Base-by-base conservation (phyloP, 2,113 vertebrate genomes). In the Vombatus ursinus region DNA sequence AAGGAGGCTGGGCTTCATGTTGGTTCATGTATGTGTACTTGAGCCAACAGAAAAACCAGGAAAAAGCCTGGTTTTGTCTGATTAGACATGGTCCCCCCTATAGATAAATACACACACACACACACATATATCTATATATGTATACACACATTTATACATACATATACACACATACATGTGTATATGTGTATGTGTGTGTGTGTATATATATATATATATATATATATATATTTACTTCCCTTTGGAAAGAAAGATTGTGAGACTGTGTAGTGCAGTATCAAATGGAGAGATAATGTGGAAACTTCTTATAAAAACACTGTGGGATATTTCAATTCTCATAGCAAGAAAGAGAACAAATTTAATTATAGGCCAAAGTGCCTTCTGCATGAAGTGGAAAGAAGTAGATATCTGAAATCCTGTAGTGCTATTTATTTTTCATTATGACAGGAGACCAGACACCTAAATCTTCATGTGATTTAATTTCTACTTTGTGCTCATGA, bases 401-500 rank as follows among this genome's bases (percentile, higher is more conserved):
- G 53, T 91, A 3, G 0, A 0, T 95, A 94, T 96, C 92, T 91
- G 92, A 48, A 96, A 95, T 90, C 50, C 54, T 50, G 6, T n/a
- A 94, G 95, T 97, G 95, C 51, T 92, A 28, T 91, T 97, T 97
- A 97, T 95, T 97, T 96, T 97, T 97, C 95, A 97, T 14, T 96
- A 91, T 97, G 97, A 97, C 97, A 95, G 95, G 94, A 94, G 97
- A 94, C 92, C 0, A 91, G 95, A 97, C 91, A 28, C 50, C 89
- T 94, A 95, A 96, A 96, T 95, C 77, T 91, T 25, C 68, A 37
- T 90, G 96, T 54, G 91, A 91, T 94, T 49, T 95, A 93, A 94
- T 98, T 98, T 97, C 44, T 94, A 44, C 22, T 95, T 90, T 96
- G 31, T 50, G 31, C 50, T 96, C 94, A 51, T 31, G 28, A 44